Evolutionary conservation across 1,140 invertebrate genomes (phyloP), one percentile per base, ranked within the genome.

Genomic region (Brachionus rubens): DNA sequence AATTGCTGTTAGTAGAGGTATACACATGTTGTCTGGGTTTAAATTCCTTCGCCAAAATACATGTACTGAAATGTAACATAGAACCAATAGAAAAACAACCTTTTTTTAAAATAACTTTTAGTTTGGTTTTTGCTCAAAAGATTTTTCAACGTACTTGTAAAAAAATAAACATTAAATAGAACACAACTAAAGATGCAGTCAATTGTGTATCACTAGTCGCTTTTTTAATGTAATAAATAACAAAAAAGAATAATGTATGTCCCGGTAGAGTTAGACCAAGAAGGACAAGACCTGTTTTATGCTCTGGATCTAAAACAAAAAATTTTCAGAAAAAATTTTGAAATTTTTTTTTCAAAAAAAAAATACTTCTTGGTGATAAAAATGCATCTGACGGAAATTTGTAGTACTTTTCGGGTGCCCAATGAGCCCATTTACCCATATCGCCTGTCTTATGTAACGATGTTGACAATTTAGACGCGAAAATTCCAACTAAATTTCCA

Each of bases 11-110:
- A 97, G 87, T 84, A 95, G 96, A 1, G 95, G 88, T 77, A 98
- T 97, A 12, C 93, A 92, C n/a, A 92, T 91, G 83, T 93, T 96
- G 83, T 98, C 95, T 19, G 94, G 94, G 85, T 98, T 93, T 80
- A 93, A 90, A 30, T 89, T 89, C 40, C 87, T 83, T 46, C 86
- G 87, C 94, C 94, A 98, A 88, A 96, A 92, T 84, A 88, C 89
- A 65, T 91, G 85, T 14, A 94, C 91, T 87, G 96, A 88, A 76
- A 91, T 87, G 81, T 92, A 90, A 77, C 92, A 91, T 68, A 91
- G 85, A 6, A 88, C 78, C 50, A 85, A 78, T 30, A 85, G 67
- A 5, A 80, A 67, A 48, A 85, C n/a, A 3, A 62, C 86, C 82
- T 86, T 84, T 54, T 46, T 46, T 7, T 46, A 36, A 36, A 46